Conservation (phyloP, 1,140 invertebrate genomes). For the Aphis craccivora region DNA sequence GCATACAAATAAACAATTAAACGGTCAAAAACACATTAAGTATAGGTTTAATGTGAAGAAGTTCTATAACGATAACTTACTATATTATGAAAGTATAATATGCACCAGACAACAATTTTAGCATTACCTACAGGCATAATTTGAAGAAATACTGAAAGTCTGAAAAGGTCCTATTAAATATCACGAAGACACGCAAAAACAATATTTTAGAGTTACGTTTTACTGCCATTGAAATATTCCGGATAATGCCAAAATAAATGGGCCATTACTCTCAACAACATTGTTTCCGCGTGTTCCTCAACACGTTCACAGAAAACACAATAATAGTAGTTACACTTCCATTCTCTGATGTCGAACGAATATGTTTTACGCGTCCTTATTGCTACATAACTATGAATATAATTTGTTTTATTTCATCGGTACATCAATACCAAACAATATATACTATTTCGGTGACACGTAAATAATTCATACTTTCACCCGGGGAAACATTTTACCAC, state of each 20-base stretch:
- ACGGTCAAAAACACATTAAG: not conserved
- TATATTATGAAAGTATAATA: not conserved
- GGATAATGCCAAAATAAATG: conserved; percentile 28
- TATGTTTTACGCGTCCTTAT: not conserved
- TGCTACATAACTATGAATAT: not conserved
- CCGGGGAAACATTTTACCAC: not conserved
- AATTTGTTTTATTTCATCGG: conserved; percentile 24
- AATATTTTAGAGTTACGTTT: conserved; percentile 31
- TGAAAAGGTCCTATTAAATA: not conserved
- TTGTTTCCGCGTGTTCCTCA: conserved; percentile 29
- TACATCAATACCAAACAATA: not conserved
- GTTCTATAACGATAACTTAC: not conserved
- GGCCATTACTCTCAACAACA: conserved; percentile 34
- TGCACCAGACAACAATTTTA: not conserved
- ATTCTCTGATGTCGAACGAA: not conserved
- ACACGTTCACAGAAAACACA: conserved; percentile 21
- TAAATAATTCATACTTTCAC: conserved; percentile 19
- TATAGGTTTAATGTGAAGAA: not conserved
- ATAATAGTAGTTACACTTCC: not conserved
- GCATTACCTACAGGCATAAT: not conserved
- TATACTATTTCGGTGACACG: not conserved
- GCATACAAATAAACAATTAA: not conserved
- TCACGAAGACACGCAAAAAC: not conserved
- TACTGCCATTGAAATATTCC: conserved; percentile 10
- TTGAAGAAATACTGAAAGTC: not conserved